phyloP scores from a whole-genome alignment of 2,797 vertebrate species.

The Rhinophrynus dorsalis region DNA sequence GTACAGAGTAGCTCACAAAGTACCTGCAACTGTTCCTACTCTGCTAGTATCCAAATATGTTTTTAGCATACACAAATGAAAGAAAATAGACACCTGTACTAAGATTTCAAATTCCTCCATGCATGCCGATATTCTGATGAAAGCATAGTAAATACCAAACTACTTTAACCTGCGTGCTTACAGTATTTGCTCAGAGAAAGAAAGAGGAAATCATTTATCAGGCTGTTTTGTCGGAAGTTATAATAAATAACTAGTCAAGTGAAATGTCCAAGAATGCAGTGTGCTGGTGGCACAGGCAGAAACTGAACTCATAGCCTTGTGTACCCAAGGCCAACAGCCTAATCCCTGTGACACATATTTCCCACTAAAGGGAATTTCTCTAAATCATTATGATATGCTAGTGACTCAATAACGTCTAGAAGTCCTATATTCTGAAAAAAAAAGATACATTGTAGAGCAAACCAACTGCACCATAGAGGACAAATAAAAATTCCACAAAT shows the following conservation, averaged over 20 bases:
- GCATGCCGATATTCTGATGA: slow-evolving; percentile 11
- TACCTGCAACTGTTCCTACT: neutral
- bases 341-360: neutral
- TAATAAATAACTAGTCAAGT: slow-evolving; percentile 34
- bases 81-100: neutral
- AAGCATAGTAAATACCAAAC: slow-evolving; percentile 12
- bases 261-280: slow-evolving; percentile 4
- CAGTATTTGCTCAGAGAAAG: slow-evolving; percentile 21
- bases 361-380: neutral
- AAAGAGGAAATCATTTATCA: slow-evolving; percentile 36
- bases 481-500: no score
- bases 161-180: slow-evolving; percentile 24
- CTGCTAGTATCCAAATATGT: no score
- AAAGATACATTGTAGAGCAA: no score
- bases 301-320: neutral
- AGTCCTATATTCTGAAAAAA: no score
- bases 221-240: slow-evolving; percentile 4
- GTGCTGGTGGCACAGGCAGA: neutral
- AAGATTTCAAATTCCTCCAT: neutral
- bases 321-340: slow-evolving; percentile 2
- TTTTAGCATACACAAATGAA: neutral
- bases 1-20: neutral
- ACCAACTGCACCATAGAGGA: no score
- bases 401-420: no score
- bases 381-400: neutral